Percentiles rank a stretch among this genome's conserved stretches.
Evolutionary conservation across 2,888 invertebrate genomes (phyloP).

Genomic region (Craniophora ligustri): DNA sequence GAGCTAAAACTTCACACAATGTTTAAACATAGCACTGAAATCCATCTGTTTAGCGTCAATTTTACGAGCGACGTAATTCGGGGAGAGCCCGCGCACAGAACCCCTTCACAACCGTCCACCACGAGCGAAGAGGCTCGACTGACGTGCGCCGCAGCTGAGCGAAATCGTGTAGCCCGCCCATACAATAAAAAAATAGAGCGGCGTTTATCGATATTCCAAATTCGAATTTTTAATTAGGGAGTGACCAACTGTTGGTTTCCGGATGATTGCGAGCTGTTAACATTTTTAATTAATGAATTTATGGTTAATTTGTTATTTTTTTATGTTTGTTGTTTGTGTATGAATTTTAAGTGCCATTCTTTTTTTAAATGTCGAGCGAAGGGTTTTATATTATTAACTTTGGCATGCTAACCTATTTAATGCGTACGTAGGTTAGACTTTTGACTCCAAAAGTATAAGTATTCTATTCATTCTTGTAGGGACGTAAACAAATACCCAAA

Average conservation of each 20-base stretch:
- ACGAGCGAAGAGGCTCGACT: constrained; percentile 67
- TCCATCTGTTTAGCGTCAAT: constrained; percentile 61
- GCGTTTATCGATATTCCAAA: constrained; percentile 58
- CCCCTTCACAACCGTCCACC: constrained; percentile 23
- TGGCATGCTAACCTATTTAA: constrained; percentile 17
- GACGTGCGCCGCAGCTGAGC: constrained; percentile 54
- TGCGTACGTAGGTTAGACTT: no score
- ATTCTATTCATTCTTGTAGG: no score
- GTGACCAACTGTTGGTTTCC: constrained; percentile 44
- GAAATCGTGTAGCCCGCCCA: constrained; percentile 51
- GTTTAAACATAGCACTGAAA: constrained; percentile 63
- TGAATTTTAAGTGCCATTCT: neutral
- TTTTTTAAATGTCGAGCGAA: neutral
- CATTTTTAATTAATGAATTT: constrained; percentile 14
- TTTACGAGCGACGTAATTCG: constrained; percentile 62
- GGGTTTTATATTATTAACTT: neutral
- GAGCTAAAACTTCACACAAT: constrained; percentile 48
- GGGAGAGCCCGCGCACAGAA: constrained; percentile 18
- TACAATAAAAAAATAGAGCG: constrained; percentile 58
- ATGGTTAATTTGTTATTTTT: neutral
- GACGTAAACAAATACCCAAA: no score
- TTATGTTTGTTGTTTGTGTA: neutral
- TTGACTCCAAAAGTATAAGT: no score
- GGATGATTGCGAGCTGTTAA: constrained; percentile 19
- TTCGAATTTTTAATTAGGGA: constrained; percentile 59